A percentile compares a stretch with the other conserved stretches of the same genome.
Conservation (phyloP, 2,888 invertebrate genomes). For the Hanleya hanleyi region DNA sequence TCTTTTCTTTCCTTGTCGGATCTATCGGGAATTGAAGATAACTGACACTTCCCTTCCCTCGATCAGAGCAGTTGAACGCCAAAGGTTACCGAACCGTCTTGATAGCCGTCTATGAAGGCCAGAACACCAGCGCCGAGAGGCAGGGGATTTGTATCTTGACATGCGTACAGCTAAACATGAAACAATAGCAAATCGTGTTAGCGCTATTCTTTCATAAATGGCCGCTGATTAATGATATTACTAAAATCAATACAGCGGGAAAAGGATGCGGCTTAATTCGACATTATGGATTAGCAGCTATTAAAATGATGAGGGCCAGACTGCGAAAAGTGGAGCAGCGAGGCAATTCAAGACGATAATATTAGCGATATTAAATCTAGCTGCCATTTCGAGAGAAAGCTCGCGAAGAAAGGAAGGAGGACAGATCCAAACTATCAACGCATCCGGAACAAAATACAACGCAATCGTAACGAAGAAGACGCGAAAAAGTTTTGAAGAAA, state of each 20-base stretch:
- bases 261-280: neutral
- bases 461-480: too few species aligned
- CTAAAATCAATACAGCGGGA: slow-evolving; percentile 5
- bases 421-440: too few species aligned
- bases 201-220: neutral
- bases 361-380: too few species aligned
- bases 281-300: slow-evolving; percentile 11
- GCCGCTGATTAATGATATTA: slow-evolving; percentile 1
- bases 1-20: neutral
- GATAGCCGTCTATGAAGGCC: too few species aligned
- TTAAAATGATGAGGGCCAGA: neutral
- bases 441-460: too few species aligned
- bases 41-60: slow-evolving; percentile 1
- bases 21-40: neutral
- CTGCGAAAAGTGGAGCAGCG: slow-evolving; percentile 10
- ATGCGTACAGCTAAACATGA: neutral
- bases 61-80: neutral
- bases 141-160: neutral
- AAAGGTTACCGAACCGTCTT: too few species aligned
- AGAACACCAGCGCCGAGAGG: neutral
- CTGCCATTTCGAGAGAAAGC: too few species aligned
- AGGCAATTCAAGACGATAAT: too few species aligned
- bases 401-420: too few species aligned
- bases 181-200: slow-evolving; percentile 1
- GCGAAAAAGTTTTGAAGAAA: too few species aligned